Base-by-base conservation (phyloP, 1,140 invertebrate genomes). In the Artemia franciscana region DNA sequence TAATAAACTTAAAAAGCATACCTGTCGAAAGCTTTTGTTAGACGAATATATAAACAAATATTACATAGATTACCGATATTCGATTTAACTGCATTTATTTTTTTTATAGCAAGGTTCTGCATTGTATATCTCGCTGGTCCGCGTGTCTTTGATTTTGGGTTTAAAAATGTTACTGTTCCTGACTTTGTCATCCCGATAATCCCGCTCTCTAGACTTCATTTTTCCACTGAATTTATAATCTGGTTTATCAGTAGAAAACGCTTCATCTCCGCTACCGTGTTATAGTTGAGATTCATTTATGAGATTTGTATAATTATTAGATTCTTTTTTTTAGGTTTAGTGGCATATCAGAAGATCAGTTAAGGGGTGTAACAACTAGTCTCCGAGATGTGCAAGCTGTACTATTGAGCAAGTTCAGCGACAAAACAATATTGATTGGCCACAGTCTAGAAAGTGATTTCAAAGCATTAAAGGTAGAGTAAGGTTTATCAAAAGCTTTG, bases 391-490 rank as follows among this genome's bases (percentile, higher is more conserved):
- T 96, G 23, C 92, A 96, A 76, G 85, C 85, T 15, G 85, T 86
- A 15, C 76, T 98, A 56, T 77, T 95, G 58, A 83, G 84, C 62
- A 81, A 91, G 75, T 88, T 96, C 73, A 85, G 83, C 67, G 82
- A 84, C 62, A 85, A 90, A 73, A 90, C 90, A 0, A 93, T 98
- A 69, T 75, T 98, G 3, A 83, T 98, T 63, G 95, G 95, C 5
- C 95, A 98, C 73, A 91, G 88, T 76, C 79, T 98, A 66, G 94
- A 98, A 72, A 93, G 86, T 70, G 95, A 98, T 78, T 82, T 98
- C 67, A 85, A 88, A 74, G 88, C 91, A 26, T 76, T 98, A 1
- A 94, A 91, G 68, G 73, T 75, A 68, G n/a, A n/a, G n/a, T n/a
- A n/a, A n/a, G n/a, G n/a, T n/a, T n/a, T n/a, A n/a, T n/a, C n/a